phyloP scores from a whole-genome alignment of 1,140 invertebrate genomes.

The Arctopsyche grandis region DNA sequence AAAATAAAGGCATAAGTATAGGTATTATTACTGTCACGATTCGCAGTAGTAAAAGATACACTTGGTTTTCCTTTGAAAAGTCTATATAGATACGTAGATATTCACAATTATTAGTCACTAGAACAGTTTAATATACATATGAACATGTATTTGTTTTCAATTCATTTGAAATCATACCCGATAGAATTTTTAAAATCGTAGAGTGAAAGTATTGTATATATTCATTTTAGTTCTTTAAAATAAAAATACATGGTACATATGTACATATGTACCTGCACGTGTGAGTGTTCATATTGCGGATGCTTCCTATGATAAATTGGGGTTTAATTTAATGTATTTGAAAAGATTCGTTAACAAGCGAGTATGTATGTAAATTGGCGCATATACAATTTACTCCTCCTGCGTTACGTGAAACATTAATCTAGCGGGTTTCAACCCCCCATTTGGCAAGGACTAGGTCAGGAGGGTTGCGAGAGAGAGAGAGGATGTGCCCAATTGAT shows the following conservation, averaged over 20 bases:
- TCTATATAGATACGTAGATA: no score
- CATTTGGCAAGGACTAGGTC: constrained; percentile 8
- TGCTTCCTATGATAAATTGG: background rate
- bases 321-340: background rate
- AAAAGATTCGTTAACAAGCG: background rate
- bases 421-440: constrained; percentile 15
- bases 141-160: no score
- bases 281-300: background rate
- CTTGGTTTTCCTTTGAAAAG: no score
- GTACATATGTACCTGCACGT: background rate
- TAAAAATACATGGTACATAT: background rate
- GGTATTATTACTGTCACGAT: no score
- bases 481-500: constrained; percentile 20
- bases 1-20: no score
- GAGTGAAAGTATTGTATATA: no score
- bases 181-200: no score
- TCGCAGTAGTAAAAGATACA: no score
- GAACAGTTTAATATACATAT: no score
- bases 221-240: no score
- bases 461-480: constrained; percentile 13
- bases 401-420: constrained; percentile 11
- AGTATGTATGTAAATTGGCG: background rate
- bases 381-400: background rate
- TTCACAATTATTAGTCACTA: no score
- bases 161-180: no score